These are phyloP conservation scores for Cherax quadricarinatus DNA, from an alignment of 1,140 invertebrate species.

Conservation along the genomic window DNA sequence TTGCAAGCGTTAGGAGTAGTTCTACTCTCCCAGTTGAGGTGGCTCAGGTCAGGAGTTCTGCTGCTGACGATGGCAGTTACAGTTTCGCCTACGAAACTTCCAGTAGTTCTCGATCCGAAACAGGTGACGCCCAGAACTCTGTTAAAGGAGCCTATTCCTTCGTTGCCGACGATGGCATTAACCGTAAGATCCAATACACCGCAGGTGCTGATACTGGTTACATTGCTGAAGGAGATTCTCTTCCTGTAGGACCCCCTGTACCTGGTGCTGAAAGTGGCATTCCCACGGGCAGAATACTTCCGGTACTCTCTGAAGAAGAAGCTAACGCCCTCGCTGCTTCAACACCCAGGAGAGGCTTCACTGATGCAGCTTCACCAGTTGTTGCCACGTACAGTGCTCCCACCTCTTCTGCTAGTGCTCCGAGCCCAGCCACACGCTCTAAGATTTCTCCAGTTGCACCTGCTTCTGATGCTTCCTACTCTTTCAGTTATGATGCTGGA, in stretches of 20 bases:
- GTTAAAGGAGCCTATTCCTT: slow-evolving; percentile 47
- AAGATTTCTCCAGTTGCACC: background rate
- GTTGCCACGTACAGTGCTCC: background rate
- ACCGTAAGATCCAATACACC: slow-evolving; percentile 26
- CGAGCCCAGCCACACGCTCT: background rate
- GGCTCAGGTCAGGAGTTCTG: slow-evolving; percentile 29
- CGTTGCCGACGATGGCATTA: slow-evolving; percentile 29
- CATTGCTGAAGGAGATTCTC: slow-evolving; percentile 49
- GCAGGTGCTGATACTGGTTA: slow-evolving; percentile 51
- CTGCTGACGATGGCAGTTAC: slow-evolving; percentile 55
- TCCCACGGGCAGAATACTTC: slow-evolving; percentile 52
- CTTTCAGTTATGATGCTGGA: slow-evolving; percentile 69
- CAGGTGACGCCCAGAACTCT: slow-evolving; percentile 33
- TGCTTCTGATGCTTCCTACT: slow-evolving; percentile 50
- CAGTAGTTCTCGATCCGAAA: slow-evolving; percentile 38
- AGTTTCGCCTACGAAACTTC: slow-evolving; percentile 37
- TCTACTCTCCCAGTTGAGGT: slow-evolving; percentile 23
- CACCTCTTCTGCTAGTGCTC: too few species aligned
- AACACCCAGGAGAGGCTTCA: background rate
- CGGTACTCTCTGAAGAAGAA: slow-evolving; percentile 51
- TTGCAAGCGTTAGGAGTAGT: background rate
- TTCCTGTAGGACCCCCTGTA: slow-evolving; percentile 36
- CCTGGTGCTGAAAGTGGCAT: slow-evolving; percentile 47
- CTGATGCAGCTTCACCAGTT: background rate
- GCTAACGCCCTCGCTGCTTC: slow-evolving; percentile 35